phyloP scores from a whole-genome alignment of 2,113 vertebrate genomes.

The Asarcornis scutulata region DNA sequence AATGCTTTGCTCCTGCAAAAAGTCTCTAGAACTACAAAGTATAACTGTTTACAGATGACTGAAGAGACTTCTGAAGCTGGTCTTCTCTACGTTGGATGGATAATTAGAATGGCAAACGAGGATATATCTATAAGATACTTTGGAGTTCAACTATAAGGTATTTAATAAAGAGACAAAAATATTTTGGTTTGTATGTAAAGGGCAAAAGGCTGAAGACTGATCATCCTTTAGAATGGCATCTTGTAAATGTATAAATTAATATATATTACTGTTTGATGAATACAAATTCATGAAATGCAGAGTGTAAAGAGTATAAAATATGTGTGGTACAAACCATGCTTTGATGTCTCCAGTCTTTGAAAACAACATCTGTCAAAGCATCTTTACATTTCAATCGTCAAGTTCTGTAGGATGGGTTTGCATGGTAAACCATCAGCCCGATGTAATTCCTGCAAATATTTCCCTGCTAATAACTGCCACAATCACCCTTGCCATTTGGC shows the following conservation, averaged over 20 bases:
- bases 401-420: neutral
- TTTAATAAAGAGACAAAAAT: too few relatives aligned
- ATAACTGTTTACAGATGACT: neutral
- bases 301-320: neutral
- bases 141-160: too few relatives aligned
- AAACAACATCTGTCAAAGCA: neutral
- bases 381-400: neutral
- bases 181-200: too few relatives aligned
- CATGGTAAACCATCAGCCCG: neutral
- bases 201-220: neutral
- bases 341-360: neutral
- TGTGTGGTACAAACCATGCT: neutral
- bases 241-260: neutral
- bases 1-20: neutral
- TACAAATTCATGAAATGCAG: neutral
- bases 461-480: neutral
- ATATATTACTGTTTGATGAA: neutral
- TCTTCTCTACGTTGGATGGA: neutral
- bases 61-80: constrained; percentile 28
- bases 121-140: too few relatives aligned
- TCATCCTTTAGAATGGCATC: neutral
- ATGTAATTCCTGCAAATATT: neutral
- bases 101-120: constrained; percentile 27
- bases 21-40: neutral
- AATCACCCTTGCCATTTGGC: neutral